Percentiles rank a stretch among this genome's conserved stretches.
Evolutionary conservation across 2,113 vertebrate genomes (phyloP).

Genomic region (Rhegmatorhina hoffmannsi): DNA sequence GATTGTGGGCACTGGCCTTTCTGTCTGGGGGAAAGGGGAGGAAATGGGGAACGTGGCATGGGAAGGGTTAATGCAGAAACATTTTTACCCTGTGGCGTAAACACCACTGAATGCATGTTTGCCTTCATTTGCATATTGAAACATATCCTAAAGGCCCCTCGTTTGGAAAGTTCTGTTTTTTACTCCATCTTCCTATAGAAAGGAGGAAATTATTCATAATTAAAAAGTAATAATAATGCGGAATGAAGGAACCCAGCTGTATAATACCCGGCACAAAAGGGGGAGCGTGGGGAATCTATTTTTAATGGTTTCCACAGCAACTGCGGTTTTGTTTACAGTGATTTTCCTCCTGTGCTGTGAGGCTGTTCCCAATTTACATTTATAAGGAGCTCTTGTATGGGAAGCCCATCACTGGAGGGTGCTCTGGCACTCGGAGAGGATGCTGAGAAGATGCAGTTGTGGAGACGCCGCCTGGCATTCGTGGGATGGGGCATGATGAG

Average conservation of each 20-base stretch:
- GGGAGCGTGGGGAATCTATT: constrained; percentile 75
- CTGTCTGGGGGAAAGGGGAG: neutral
- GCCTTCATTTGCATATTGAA: constrained; percentile 71
- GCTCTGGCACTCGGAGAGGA: neutral
- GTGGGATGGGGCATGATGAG: neutral
- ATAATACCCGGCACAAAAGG: constrained; percentile 56
- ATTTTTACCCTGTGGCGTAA: constrained; percentile 72
- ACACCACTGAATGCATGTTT: constrained; percentile 70
- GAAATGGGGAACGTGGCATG: fast-evolving
- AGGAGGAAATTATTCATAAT: constrained; percentile 78
- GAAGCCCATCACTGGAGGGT: constrained; percentile 18
- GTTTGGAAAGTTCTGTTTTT: constrained; percentile 56
- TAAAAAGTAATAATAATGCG: constrained; percentile 80
- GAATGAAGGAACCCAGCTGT: constrained; percentile 76
- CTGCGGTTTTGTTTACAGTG: constrained; percentile 77
- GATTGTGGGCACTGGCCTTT: fast-evolving
- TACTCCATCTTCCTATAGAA: constrained; percentile 69
- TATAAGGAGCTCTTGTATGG: constrained; percentile 16
- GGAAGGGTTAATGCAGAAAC: constrained; percentile 54
- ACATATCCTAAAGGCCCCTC: constrained; percentile 68
- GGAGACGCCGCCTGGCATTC: neutral
- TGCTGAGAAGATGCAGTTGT: neutral
- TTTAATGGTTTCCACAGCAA: constrained; percentile 82
- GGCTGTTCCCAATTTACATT: constrained; percentile 63
- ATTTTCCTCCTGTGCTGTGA: constrained; percentile 58